These are phyloP conservation scores for Chrysina gloriosa DNA, from an alignment of 2,888 invertebrate species.

Conservation along the genomic window DNA sequence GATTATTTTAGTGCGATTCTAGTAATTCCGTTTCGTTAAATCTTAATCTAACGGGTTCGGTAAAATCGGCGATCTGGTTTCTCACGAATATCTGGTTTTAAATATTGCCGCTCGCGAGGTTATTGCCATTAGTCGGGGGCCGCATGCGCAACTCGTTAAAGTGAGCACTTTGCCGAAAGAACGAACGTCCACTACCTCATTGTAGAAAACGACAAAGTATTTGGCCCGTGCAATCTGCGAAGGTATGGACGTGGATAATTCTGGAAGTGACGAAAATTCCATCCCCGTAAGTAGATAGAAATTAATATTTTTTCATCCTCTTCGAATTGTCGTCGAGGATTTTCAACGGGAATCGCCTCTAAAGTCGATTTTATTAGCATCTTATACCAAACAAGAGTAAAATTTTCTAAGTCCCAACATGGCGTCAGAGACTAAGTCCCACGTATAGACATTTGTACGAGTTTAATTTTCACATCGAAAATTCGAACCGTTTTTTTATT, in stretches of 20 bases:
- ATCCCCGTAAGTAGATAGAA: conserved; percentile 71
- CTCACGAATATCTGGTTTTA: conserved; percentile 20
- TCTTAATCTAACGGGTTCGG: conserved; percentile 1
- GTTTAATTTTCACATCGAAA: conserved; percentile 11
- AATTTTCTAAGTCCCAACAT: conserved; percentile 88
- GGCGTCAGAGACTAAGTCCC: conserved; percentile 84
- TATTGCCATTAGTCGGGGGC: conserved; percentile 52
- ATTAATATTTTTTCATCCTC: conserved; percentile 47
- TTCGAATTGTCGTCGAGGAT: conserved; percentile 47
- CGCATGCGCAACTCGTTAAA: conserved; percentile 73
- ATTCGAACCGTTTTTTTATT: conserved; percentile 36
- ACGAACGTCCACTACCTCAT: conserved; percentile 44
- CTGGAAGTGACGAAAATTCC: conserved; percentile 70
- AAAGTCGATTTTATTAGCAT: conserved; percentile 67
- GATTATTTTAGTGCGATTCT: neutral
- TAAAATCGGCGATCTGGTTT: conserved; percentile 10
- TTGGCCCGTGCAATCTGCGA: conserved; percentile 49
- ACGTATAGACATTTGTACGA: conserved; percentile 55
- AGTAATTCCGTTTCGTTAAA: neutral
- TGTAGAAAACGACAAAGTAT: conserved; percentile 50
- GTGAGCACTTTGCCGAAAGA: conserved; percentile 70
- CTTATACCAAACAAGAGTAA: conserved; percentile 60
- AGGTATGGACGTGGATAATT: conserved; percentile 76
- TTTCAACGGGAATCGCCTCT: conserved; percentile 42
- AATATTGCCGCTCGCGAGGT: conserved; percentile 46